phyloP scores from a whole-genome alignment of 2,888 invertebrate species.

The Phragmatobia fuliginosa region DNA sequence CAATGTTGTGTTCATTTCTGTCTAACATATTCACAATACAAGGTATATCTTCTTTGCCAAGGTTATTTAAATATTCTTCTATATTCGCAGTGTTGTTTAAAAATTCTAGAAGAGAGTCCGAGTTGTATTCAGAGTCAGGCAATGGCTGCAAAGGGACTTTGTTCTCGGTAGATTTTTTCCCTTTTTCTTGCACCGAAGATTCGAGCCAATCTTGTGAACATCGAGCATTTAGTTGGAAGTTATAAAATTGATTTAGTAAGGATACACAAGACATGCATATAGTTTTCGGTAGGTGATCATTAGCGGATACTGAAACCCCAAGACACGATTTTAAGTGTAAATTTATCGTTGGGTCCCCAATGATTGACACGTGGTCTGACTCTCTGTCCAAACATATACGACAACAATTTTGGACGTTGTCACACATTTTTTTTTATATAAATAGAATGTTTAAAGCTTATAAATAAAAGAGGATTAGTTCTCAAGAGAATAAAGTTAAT shows the following conservation, averaged over 20 bases:
- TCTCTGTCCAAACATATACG: conserved; percentile 77
- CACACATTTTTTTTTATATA: conserved; percentile 60
- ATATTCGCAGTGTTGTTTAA: conserved; percentile 81
- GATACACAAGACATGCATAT: conserved; percentile 76
- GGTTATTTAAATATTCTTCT: conserved; percentile 77
- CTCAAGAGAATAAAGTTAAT: neutral
- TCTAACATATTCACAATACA: conserved; percentile 80
- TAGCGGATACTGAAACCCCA: conserved; percentile 63
- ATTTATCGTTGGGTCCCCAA: conserved; percentile 72
- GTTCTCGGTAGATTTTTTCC: conserved; percentile 65
- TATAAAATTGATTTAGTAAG: conserved; percentile 77
- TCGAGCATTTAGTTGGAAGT: conserved; percentile 79
- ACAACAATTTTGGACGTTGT: conserved; percentile 71
- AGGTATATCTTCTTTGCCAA: conserved; percentile 82
- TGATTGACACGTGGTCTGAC: conserved; percentile 71
- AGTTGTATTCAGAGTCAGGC: conserved; percentile 82
- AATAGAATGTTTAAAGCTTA: neutral
- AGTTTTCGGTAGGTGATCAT: conserved; percentile 73
- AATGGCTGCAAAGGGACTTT: conserved; percentile 77
- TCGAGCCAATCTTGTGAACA: conserved; percentile 82
- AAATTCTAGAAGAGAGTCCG: conserved; percentile 81
- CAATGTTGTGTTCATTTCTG: conserved; percentile 67
- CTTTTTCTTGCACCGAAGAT: conserved; percentile 68
- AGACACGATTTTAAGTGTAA: conserved; percentile 79
- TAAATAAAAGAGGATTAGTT: neutral